These are phyloP conservation scores for Heliocidaris tuberculata DNA, from an alignment of 35 echinoderm and acorn worm genomes.

Conservation along the genomic window DNA sequence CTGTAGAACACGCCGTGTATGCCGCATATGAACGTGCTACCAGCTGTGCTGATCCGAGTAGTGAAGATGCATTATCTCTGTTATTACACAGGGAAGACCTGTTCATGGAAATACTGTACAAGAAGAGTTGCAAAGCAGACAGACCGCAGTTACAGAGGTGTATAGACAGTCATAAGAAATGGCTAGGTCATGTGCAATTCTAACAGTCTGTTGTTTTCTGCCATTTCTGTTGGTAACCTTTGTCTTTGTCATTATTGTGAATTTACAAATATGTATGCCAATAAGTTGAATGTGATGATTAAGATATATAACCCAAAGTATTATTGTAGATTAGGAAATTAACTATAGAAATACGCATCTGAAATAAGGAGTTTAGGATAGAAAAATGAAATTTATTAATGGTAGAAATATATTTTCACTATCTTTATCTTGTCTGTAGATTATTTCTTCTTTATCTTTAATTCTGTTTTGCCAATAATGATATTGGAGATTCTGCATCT, in stretches of 20 bases:
- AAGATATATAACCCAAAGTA: not conserved
- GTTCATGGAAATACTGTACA: not conserved
- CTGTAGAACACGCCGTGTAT: not conserved
- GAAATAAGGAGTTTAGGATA: not conserved
- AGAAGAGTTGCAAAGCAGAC: constrained; percentile 7
- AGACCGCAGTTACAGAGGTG: constrained; percentile 28
- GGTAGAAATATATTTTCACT: too few relatives aligned
- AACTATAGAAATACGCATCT: not conserved
- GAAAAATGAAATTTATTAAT: too few relatives aligned
- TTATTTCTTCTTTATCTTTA: not conserved
- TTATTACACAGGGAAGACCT: not conserved
- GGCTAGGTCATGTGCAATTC: constrained; percentile 17
- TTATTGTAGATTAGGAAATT: not conserved
- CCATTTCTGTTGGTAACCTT: not conserved
- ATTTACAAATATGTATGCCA: too few relatives aligned
- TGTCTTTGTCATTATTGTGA: too few relatives aligned
- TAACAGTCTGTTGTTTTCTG: not conserved
- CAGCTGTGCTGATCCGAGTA: not conserved
- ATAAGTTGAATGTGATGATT: not conserved
- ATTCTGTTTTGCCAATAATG: not conserved
- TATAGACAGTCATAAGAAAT: constrained; percentile 31
- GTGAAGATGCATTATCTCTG: not conserved
- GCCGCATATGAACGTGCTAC: not conserved
- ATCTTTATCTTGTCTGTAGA: not conserved
- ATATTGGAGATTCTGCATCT: too few relatives aligned